Evolutionary conservation across 2,888 invertebrate genomes (phyloP), one percentile per base, ranked within the genome.

Genomic region (Agrochola lota): DNA sequence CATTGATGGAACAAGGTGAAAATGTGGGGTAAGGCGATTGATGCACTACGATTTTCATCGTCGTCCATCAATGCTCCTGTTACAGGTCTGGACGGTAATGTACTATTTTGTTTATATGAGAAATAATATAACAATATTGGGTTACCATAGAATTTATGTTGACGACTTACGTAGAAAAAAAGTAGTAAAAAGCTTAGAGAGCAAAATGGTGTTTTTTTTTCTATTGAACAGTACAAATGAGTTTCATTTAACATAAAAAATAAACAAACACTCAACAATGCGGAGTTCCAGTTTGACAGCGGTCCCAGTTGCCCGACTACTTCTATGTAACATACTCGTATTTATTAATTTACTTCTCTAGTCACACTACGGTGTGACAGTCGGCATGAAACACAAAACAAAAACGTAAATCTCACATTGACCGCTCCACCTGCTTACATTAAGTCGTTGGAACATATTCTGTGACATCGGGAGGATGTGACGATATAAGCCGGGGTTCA

Each of bases 391-490:
- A 71, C n/a, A 80, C 63, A 81, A 68, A 85, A 85, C 74, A 83
- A 81, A 80, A 83, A 85, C 81, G 83, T 83, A 81, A 85, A 81
- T 83, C 75, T 81, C 75, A 57, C 55, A 81, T 85, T 83, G 83
- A 83, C 85, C 83, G 60, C 68, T 81, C 26, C 85, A 77, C 77
- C 83, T 85, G 83, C 62, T 70, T 77, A 72, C 72, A 63, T 84
- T 77, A 72, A 81, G 77, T 83, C 77, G 66, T 71, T 63, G 63
- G 57, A 69, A 59, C 66, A 71, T 60, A 64, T 85, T 80, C 63
- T 46, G 75, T 80, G 69, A 85, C 81, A 71, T 71, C 74, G 66
- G 60, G n/a, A 71, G 55, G 40, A 73, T 49, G 59, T 84, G 80
- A 80, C 64, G 40, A 35, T 35, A 35, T 80, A 83, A 84, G 55